Conservation (phyloP, 2,888 invertebrate genomes). For the Cosmorhoe ocellata region DNA sequence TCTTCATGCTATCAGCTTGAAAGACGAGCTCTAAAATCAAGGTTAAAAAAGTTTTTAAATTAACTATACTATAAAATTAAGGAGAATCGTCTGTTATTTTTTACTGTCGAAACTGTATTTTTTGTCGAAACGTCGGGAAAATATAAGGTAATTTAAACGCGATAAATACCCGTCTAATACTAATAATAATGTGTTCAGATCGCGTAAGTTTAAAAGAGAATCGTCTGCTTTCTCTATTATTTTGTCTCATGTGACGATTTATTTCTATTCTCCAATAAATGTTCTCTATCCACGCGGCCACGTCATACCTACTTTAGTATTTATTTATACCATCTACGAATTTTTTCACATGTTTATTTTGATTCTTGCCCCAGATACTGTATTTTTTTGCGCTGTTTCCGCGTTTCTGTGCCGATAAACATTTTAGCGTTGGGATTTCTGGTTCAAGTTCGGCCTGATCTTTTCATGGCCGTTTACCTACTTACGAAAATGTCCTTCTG, state of each 20-base stretch:
- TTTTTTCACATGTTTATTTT: conserved; percentile 19
- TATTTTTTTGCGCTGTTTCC: conserved; percentile 18
- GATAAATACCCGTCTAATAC: too few relatives aligned
- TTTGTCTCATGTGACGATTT: not conserved
- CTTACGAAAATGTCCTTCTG: conserved; percentile 3
- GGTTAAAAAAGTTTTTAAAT: too few relatives aligned
- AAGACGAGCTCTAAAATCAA: too few relatives aligned
- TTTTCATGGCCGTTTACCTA: conserved; percentile 25
- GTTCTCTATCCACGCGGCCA: conserved; percentile 6
- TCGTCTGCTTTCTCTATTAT: too few relatives aligned
- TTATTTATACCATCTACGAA: conserved; percentile 3
- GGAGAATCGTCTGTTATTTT: too few relatives aligned
- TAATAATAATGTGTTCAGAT: too few relatives aligned
- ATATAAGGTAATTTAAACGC: too few relatives aligned
- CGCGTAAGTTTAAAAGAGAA: too few relatives aligned
- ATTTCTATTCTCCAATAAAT: not conserved
- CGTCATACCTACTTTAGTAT: conserved; percentile 8
- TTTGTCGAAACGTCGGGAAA: too few relatives aligned
- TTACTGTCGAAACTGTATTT: too few relatives aligned
- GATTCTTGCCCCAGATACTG: conserved; percentile 26
- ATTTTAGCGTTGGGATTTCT: conserved; percentile 18
- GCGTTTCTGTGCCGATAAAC: conserved; percentile 20
- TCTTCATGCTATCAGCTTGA: too few relatives aligned
- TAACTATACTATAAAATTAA: too few relatives aligned
- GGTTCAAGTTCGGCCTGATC: conserved; percentile 30